Evolutionary conservation across 2,888 invertebrate species (phyloP).

Genomic region (Leptinotarsa rubiginosa): DNA sequence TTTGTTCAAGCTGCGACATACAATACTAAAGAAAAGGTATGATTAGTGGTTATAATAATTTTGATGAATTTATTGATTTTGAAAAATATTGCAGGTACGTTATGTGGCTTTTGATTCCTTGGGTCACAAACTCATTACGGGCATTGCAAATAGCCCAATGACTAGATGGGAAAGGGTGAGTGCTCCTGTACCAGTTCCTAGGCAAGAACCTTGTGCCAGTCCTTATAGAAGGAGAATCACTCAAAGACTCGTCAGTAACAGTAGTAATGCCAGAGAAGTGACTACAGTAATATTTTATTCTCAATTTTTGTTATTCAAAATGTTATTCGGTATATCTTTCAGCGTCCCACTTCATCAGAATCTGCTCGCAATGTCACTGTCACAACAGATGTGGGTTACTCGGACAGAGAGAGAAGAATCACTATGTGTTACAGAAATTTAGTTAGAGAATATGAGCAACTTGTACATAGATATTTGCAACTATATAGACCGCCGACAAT

Average conservation of each 20-base stretch:
- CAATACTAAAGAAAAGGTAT: slow-evolving; percentile 82
- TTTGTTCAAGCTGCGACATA: slow-evolving; percentile 82
- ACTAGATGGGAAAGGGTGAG: slow-evolving; percentile 69
- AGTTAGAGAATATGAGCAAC: slow-evolving; percentile 68
- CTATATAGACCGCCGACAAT: slow-evolving; percentile 66
- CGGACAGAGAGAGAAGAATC: slow-evolving; percentile 67
- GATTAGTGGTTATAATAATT: not conserved
- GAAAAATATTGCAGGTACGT: slow-evolving; percentile 66
- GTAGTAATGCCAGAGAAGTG: slow-evolving; percentile 16
- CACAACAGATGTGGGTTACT: slow-evolving; percentile 53
- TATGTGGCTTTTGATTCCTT: slow-evolving; percentile 87
- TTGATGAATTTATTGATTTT: too few species aligned
- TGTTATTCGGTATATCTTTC: slow-evolving; percentile 18
- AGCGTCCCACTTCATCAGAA: slow-evolving; percentile 41
- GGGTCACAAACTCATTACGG: slow-evolving; percentile 86
- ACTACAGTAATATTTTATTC: slow-evolving; percentile 26
- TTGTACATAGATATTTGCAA: slow-evolving; percentile 68
- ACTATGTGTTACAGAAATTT: slow-evolving; percentile 67
- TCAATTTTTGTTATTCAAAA: not conserved
- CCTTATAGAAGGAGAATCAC: slow-evolving; percentile 62
- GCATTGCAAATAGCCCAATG: slow-evolving; percentile 76
- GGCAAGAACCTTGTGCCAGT: slow-evolving; percentile 59
- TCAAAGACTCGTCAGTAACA: slow-evolving; percentile 53
- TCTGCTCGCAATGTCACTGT: slow-evolving; percentile 35
- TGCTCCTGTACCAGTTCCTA: slow-evolving; percentile 61